Percentiles rank a stretch among this genome's conserved stretches.
Evolutionary conservation across 2,797 vertebrate genomes (phyloP).

Genomic region (Picus viridis): DNA sequence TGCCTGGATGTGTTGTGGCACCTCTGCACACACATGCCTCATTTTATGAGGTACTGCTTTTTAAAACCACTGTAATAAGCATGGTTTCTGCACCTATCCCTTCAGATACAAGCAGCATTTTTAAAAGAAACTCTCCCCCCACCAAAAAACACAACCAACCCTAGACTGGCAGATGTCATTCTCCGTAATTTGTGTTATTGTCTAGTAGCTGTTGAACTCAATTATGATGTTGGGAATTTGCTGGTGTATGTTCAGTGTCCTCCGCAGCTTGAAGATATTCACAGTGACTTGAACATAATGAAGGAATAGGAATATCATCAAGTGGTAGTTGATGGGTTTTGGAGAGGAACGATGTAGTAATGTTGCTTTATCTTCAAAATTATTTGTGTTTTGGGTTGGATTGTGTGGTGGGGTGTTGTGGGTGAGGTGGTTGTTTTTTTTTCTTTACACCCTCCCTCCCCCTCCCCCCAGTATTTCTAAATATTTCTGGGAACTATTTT

Average conservation of each 20-base stretch:
- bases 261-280: background rate
- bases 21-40: background rate
- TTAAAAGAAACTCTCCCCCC: background rate
- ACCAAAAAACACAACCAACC: background rate
- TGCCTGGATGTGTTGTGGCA: background rate
- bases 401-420: no score
- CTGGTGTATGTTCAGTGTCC: background rate
- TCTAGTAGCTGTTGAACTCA: background rate
- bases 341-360: background rate
- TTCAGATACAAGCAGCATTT: background rate
- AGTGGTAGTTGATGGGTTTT: background rate
- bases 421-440: background rate
- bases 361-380: background rate
- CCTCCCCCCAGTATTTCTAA: background rate
- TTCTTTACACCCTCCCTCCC: no score
- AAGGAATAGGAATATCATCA: background rate
- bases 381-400: background rate
- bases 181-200: background rate
- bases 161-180: background rate
- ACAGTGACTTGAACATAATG: background rate
- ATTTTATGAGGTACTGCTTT: background rate
- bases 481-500: background rate
- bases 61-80: background rate
- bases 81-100: background rate
- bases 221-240: background rate